These are phyloP conservation scores for Brenthis ino DNA, from an alignment of 2,888 invertebrate species.

Conservation along the genomic window DNA sequence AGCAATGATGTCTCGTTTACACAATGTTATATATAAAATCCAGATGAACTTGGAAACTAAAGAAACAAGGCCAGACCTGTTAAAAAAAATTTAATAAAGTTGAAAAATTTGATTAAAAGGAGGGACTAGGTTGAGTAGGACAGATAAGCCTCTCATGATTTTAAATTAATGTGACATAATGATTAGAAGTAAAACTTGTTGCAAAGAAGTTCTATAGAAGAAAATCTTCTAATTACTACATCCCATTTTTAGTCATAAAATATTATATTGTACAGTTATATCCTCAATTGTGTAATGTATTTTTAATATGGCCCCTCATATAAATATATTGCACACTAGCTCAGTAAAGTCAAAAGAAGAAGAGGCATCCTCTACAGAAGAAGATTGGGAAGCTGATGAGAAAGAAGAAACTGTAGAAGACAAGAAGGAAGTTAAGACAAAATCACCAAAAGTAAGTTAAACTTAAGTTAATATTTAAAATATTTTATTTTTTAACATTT, in stretches of 20 bases:
- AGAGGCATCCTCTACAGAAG: slow-evolving; percentile 74
- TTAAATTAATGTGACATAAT: neutral
- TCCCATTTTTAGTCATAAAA: slow-evolving; percentile 8
- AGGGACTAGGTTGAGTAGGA: no score
- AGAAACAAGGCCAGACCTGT: neutral
- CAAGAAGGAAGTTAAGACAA: slow-evolving; percentile 66
- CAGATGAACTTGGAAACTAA: slow-evolving; percentile 4
- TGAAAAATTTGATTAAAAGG: no score
- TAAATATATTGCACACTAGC: slow-evolving; percentile 47
- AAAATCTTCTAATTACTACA: no score
- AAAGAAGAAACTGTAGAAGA: slow-evolving; percentile 71
- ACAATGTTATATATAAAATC: neutral
- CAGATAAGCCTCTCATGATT: no score
- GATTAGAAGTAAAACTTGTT: neutral
- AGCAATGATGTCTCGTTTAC: neutral
- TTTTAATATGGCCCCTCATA: slow-evolving; percentile 2
- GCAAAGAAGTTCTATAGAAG: neutral
- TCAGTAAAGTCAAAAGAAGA: slow-evolving; percentile 74
- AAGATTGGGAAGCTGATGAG: slow-evolving; percentile 77
- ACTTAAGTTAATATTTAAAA: neutral
- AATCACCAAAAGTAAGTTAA: slow-evolving; percentile 67
- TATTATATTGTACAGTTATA: neutral
- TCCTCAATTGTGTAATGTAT: neutral
- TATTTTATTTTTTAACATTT: neutral
- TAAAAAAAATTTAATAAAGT: no score